Percentiles rank a stretch among this genome's conserved stretches.
Conservation (phyloP, 2,888 invertebrate species). For the Scrobipalpa atriplicella region DNA sequence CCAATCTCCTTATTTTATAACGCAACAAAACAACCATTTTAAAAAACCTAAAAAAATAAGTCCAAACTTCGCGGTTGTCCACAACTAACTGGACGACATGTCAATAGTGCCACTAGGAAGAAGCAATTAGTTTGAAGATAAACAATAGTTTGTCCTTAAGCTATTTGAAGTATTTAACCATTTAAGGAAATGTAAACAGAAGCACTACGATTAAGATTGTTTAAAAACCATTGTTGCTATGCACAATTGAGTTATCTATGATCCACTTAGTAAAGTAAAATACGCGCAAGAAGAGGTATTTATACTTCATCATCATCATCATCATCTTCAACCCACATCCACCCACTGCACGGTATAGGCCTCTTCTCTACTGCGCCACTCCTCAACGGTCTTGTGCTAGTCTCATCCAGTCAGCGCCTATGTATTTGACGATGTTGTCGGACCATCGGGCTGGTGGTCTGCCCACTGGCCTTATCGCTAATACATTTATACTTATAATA, state of each 20-base stretch:
- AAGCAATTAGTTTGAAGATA: slow-evolving; percentile 22
- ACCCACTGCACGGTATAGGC: too few relatives aligned
- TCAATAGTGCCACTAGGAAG: slow-evolving; percentile 2
- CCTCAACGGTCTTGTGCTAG: too few relatives aligned
- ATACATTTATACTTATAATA: too few relatives aligned
- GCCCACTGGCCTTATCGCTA: too few relatives aligned
- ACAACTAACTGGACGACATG: slow-evolving; percentile 6
- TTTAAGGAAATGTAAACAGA: slow-evolving; percentile 38
- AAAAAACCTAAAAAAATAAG: slow-evolving; percentile 17
- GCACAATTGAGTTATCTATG: not conserved
- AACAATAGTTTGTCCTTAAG: slow-evolving; percentile 36
- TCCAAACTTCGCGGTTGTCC: not conserved
- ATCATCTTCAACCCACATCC: too few relatives aligned
- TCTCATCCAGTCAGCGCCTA: too few relatives aligned
- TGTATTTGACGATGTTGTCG: too few relatives aligned
- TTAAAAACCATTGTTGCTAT: slow-evolving; percentile 12
- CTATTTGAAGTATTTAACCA: slow-evolving; percentile 40
- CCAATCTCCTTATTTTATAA: slow-evolving; percentile 39
- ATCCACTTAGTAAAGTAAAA: not conserved
- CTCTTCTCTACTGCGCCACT: too few relatives aligned
- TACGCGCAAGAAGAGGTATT: not conserved
- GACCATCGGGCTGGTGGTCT: too few relatives aligned
- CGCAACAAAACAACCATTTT: slow-evolving; percentile 31
- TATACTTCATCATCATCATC: too few relatives aligned
- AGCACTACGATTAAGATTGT: slow-evolving; percentile 18